Percentiles rank a stretch among this genome's conserved stretches.
Evolutionary conservation across 1,140 invertebrate genomes (phyloP).

Genomic region (Pentalonia nigronervosa): DNA sequence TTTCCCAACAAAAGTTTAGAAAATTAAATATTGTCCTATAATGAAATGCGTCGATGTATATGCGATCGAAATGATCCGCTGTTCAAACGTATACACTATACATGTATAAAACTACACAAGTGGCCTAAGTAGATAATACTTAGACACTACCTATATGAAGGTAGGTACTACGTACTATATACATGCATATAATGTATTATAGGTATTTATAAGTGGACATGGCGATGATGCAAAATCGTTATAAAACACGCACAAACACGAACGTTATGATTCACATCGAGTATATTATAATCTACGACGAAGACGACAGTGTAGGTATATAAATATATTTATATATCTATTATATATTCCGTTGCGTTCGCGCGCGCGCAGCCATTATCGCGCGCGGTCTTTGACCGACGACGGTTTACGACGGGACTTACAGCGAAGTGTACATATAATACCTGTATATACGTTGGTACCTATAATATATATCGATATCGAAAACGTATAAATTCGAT

Average conservation of each 20-base stretch:
- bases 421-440: not conserved
- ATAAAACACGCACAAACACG: not conserved
- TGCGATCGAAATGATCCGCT: not conserved
- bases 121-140: not conserved
- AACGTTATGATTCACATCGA: not conserved
- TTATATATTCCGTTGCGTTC: not conserved
- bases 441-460: not conserved
- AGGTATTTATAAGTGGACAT: not conserved
- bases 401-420: conserved; percentile 30
- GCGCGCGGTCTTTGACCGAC: conserved; percentile 5
- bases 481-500: conserved; percentile 36
- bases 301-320: not conserved
- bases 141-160: not conserved
- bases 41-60: not conserved
- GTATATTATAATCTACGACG: conserved; percentile 22
- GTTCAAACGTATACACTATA: no score
- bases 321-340: not conserved
- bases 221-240: not conserved
- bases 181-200: not conserved
- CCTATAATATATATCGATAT: conserved; percentile 15
- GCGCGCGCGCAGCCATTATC: not conserved
- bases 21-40: no score
- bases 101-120: not conserved
- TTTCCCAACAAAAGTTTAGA: no score
- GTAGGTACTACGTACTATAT: not conserved